Conservation (phyloP, 2,797 vertebrate genomes). For the Clarias platycephalus region DNA sequence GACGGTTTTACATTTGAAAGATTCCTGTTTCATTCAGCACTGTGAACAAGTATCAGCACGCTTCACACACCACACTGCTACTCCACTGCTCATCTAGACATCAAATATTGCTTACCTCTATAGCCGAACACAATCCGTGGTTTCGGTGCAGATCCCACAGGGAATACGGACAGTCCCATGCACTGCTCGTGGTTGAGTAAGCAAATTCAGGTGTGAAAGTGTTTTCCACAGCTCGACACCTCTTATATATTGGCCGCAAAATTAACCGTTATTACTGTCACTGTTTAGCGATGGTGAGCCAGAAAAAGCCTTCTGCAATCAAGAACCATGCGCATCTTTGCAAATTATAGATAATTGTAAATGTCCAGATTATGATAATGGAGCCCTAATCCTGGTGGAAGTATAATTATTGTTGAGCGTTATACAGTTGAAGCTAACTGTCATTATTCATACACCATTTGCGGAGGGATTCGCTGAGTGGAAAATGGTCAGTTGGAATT, state of each 20-base stretch:
- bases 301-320: slow-evolving; percentile 95
- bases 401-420: slow-evolving; percentile 99
- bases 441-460: slow-evolving; percentile 98
- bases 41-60: slow-evolving; percentile 10
- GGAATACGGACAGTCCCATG: slow-evolving; percentile 62
- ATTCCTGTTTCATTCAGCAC: slow-evolving; percentile 1
- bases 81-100: not conserved
- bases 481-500: slow-evolving; percentile 97
- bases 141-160: slow-evolving; percentile 41
- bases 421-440: slow-evolving; percentile 96
- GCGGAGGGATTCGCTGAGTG: slow-evolving; percentile 92
- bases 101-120: slow-evolving; percentile 68
- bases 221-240: slow-evolving; percentile 97
- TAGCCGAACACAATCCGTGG: slow-evolving; percentile 44
- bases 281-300: slow-evolving; percentile 99
- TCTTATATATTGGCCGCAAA: slow-evolving; percentile 99
- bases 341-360: slow-evolving; percentile 99
- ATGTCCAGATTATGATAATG: slow-evolving; percentile 99
- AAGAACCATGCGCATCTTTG: slow-evolving; percentile 99
- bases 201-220: slow-evolving; percentile 99
- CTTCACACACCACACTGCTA: not conserved
- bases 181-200: slow-evolving; percentile 84
- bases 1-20: not conserved
- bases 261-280: slow-evolving; percentile 99
- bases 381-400: slow-evolving; percentile 97